phyloP scores from a whole-genome alignment of 2,888 invertebrate species.

The Trimorus sp. region DNA sequence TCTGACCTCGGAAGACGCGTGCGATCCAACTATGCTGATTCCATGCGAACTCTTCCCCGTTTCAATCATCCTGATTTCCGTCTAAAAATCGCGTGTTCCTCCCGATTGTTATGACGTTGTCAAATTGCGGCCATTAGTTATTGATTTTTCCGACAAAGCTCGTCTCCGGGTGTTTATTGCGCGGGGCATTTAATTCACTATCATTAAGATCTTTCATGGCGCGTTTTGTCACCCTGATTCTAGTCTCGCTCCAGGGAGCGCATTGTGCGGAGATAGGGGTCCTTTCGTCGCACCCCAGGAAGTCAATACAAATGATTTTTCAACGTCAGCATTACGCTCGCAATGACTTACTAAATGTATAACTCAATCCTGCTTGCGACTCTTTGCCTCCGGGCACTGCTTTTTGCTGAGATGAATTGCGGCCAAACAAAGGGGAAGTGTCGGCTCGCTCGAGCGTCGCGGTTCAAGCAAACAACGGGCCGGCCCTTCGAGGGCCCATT shows the following conservation, averaged over 20 bases:
- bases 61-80: constrained; percentile 67
- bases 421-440: constrained; percentile 8
- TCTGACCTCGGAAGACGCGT: constrained; percentile 78
- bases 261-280: constrained; percentile 56
- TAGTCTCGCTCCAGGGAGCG: constrained; percentile 63
- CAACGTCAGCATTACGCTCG: constrained; percentile 57
- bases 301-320: constrained; percentile 61
- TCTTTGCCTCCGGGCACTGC: constrained; percentile 22
- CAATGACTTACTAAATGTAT: constrained; percentile 57
- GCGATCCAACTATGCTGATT: constrained; percentile 81
- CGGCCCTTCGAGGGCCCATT: too few relatives aligned
- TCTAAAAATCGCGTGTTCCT: too few relatives aligned
- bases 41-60: constrained; percentile 78
- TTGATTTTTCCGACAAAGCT: constrained; percentile 12
- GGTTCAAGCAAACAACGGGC: too few relatives aligned
- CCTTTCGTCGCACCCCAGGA: constrained; percentile 53
- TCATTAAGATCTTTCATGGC: constrained; percentile 57
- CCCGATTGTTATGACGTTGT: constrained; percentile 47
- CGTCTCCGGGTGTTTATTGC: constrained; percentile 26
- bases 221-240: constrained; percentile 63
- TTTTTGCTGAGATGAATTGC: constrained; percentile 14
- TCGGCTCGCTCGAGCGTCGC: too few relatives aligned
- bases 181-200: constrained; percentile 48
- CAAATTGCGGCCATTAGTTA: constrained; percentile 7
- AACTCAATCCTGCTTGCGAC: constrained; percentile 37